phyloP scores from a whole-genome alignment of 1,140 invertebrate genomes.

The Sycophaga agraensis region DNA sequence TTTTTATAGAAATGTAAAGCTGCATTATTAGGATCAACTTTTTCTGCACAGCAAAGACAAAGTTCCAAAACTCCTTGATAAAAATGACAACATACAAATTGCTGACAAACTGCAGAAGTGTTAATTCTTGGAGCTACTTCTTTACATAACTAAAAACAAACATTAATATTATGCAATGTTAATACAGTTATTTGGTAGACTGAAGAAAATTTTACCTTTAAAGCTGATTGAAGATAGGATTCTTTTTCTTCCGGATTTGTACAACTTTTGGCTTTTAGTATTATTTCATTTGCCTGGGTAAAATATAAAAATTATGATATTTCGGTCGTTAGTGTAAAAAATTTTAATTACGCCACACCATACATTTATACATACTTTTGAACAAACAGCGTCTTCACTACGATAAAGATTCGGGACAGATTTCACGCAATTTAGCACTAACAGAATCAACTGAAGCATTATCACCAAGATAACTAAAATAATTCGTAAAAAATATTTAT shows the following conservation, averaged over 20 bases:
- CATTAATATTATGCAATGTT: background rate
- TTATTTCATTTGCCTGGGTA: slow-evolving; percentile 88
- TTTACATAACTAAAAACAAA: slow-evolving; percentile 71
- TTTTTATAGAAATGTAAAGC: slow-evolving; percentile 88
- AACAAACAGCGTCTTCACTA: slow-evolving; percentile 92
- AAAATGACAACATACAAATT: slow-evolving; percentile 75
- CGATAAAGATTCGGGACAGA: slow-evolving; percentile 93
- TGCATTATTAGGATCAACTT: slow-evolving; percentile 84
- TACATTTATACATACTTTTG: slow-evolving; percentile 74
- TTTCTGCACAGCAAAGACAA: slow-evolving; percentile 78
- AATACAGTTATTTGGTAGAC: background rate
- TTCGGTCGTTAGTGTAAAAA: too few species aligned
- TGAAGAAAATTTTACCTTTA: slow-evolving; percentile 59
- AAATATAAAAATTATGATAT: too few species aligned
- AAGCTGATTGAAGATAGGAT: slow-evolving; percentile 72
- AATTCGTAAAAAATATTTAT: slow-evolving; percentile 28
- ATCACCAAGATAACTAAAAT: slow-evolving; percentile 81
- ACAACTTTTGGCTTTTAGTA: slow-evolving; percentile 74
- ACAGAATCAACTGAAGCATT: slow-evolving; percentile 92
- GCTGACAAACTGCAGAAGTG: slow-evolving; percentile 73
- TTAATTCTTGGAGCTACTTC: slow-evolving; percentile 80
- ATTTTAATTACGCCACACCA: too few species aligned
- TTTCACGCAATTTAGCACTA: slow-evolving; percentile 81
- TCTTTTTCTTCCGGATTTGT: slow-evolving; percentile 72
- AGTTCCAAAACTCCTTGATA: slow-evolving; percentile 89